Conservation (phyloP, 1,140 invertebrate genomes). For the Saccostrea glomerata region DNA sequence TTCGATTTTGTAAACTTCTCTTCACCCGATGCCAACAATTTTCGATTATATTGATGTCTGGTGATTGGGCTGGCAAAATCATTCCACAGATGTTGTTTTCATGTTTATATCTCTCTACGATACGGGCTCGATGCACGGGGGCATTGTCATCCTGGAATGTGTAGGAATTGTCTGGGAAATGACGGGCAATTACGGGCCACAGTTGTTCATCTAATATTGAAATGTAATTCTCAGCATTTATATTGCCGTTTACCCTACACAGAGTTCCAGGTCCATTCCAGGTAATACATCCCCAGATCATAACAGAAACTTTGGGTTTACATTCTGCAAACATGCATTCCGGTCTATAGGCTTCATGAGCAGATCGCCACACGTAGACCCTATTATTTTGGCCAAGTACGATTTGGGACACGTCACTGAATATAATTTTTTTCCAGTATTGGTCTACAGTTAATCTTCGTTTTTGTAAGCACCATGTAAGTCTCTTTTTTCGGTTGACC, state of each 20-base stretch:
- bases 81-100: constrained; percentile 44
- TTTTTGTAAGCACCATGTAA: too few species aligned
- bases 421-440: constrained; percentile 43
- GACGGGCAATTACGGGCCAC: too few species aligned
- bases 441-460: constrained; percentile 33
- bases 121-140: too few species aligned
- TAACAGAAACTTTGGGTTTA: too few species aligned
- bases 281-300: too few species aligned
- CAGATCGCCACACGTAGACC: constrained; percentile 48
- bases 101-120: too few species aligned
- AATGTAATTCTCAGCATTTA: too few species aligned
- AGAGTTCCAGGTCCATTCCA: too few species aligned
- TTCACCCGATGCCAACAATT: constrained; percentile 44
- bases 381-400: too few species aligned
- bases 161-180: too few species aligned
- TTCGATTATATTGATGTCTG: constrained; percentile 42
- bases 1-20: neutral
- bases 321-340: constrained; percentile 44
- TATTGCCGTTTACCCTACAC: constrained; percentile 44
- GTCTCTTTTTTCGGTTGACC: too few species aligned
- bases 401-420: constrained; percentile 43
- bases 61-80: constrained; percentile 45
- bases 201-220: too few species aligned
- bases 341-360: constrained; percentile 35
- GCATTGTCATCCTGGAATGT: constrained; percentile 45